Conservation (phyloP, 2,797 vertebrate species). For the Urocyon cinereoargenteus region DNA sequence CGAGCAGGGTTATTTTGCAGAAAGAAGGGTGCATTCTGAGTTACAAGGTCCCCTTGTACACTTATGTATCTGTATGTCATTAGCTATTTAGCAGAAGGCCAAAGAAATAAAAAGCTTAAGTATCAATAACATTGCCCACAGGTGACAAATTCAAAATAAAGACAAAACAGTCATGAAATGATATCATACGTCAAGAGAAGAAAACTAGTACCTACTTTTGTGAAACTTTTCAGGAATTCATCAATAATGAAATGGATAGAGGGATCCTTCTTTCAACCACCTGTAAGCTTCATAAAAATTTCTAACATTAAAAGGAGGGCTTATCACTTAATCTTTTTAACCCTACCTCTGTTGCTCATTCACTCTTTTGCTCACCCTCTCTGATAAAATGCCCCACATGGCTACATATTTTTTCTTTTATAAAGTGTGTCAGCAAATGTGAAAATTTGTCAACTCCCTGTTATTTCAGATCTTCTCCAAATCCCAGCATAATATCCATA, state of each 20-base stretch:
- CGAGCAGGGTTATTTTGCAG: conserved; percentile 14
- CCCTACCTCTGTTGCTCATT: not conserved
- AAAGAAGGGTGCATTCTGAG: conserved; percentile 10
- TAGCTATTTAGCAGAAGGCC: not conserved
- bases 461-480: conserved; percentile 76
- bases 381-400: conserved; percentile 31
- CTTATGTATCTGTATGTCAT: not conserved
- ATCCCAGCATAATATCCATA: conserved; percentile 54
- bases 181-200: not conserved
- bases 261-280: conserved; percentile 47
- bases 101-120: conserved; percentile 46
- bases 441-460: conserved; percentile 51
- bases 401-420: conserved; percentile 58
- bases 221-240: conserved; percentile 23
- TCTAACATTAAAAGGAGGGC: conserved; percentile 48
- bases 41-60: not conserved
- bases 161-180: conserved; percentile 16
- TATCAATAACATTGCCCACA: not conserved
- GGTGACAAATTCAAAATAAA: conserved; percentile 53
- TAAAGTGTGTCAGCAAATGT: conserved; percentile 51
- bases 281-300: conserved; percentile 36
- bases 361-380: not conserved
- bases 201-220: conserved; percentile 39
- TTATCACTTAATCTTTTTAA: not conserved
- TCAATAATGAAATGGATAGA: conserved; percentile 26